Percentiles rank a stretch among this genome's conserved stretches.
phyloP scores from a whole-genome alignment of 1,140 invertebrate species.

The Drosophila leontia region DNA sequence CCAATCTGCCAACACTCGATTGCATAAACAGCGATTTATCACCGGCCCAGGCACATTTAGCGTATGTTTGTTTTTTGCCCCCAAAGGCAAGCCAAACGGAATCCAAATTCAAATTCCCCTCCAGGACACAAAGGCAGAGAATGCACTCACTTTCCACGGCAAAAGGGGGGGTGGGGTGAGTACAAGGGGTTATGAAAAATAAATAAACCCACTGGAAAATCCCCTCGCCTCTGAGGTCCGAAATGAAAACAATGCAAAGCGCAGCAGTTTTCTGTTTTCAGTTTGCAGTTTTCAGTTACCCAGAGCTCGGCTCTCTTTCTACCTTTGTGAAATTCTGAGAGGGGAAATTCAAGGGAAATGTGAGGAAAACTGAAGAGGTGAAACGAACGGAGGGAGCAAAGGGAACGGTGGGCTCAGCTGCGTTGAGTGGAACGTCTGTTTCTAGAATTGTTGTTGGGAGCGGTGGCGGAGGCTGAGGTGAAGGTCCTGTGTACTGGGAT shows the following conservation, averaged over 20 bases:
- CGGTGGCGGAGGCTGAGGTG: conserved; percentile 20
- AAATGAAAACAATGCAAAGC: conserved; percentile 78
- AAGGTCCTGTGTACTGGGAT: conserved; percentile 6
- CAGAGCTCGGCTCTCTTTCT: conserved; percentile 38
- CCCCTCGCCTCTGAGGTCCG: conserved; percentile 38
- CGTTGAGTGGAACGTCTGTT: conserved; percentile 80
- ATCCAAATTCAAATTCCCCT: conserved; percentile 54
- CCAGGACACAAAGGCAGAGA: conserved; percentile 47
- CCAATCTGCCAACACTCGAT: conserved; percentile 55
- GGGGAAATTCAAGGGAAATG: conserved; percentile 9
- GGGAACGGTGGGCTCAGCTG: conserved; percentile 60
- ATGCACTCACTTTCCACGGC: conserved; percentile 16
- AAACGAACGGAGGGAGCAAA: neutral
- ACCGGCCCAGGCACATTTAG: conserved; percentile 63
- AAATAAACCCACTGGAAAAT: conserved; percentile 56
- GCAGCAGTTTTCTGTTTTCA: conserved; percentile 71
- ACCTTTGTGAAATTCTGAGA: conserved; percentile 64
- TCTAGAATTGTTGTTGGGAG: conserved; percentile 72
- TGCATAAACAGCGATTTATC: conserved; percentile 70
- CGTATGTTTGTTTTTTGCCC: conserved; percentile 60
- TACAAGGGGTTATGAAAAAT: conserved; percentile 38
- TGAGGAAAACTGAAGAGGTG: conserved; percentile 6
- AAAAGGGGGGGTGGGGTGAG: neutral
- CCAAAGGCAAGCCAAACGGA: conserved; percentile 34
- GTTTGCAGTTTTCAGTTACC: conserved; percentile 56